Percentiles rank a stretch among this genome's conserved stretches.
phyloP scores from a whole-genome alignment of 2,797 vertebrate species.

The Pangasius djambal region DNA sequence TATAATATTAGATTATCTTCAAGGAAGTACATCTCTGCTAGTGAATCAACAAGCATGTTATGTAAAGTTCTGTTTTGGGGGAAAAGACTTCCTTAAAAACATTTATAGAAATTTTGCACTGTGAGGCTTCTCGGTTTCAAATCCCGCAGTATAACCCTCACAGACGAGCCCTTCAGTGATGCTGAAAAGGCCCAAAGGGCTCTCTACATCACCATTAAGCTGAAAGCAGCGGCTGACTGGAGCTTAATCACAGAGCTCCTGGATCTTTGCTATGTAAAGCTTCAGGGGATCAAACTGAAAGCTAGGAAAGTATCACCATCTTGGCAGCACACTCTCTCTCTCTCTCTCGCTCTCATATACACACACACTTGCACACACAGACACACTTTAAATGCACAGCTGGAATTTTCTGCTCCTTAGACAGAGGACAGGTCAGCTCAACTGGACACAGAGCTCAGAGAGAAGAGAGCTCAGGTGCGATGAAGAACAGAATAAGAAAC shows the following conservation, averaged over 20 bases:
- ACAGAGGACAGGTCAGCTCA: slow-evolving; percentile 37
- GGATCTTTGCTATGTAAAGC: slow-evolving; percentile 43
- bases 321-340: slow-evolving; percentile 15
- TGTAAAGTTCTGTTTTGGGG: background rate
- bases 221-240: slow-evolving; percentile 39
- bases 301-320: slow-evolving; percentile 46
- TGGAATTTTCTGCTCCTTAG: slow-evolving; percentile 32
- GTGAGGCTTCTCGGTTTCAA: background rate
- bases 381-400: slow-evolving; percentile 8
- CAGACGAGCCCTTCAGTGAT: background rate
- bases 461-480: background rate
- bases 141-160: background rate
- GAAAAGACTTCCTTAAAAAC: background rate
- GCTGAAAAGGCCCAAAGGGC: slow-evolving; percentile 15
- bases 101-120: background rate
- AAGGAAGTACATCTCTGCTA: slow-evolving; percentile 1
- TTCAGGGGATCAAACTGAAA: slow-evolving; percentile 45
- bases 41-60: background rate
- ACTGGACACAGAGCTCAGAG: slow-evolving; percentile 33
- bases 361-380: slow-evolving; percentile 1
- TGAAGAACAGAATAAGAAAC: slow-evolving; percentile 12
- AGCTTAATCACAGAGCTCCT: slow-evolving; percentile 50
- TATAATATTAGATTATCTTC: background rate
- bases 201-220: slow-evolving; percentile 34
- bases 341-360: background rate